These are phyloP conservation scores for Gnathonemus longibarbis DNA, from an alignment of 2,113 vertebrate species.

Conservation along the genomic window DNA sequence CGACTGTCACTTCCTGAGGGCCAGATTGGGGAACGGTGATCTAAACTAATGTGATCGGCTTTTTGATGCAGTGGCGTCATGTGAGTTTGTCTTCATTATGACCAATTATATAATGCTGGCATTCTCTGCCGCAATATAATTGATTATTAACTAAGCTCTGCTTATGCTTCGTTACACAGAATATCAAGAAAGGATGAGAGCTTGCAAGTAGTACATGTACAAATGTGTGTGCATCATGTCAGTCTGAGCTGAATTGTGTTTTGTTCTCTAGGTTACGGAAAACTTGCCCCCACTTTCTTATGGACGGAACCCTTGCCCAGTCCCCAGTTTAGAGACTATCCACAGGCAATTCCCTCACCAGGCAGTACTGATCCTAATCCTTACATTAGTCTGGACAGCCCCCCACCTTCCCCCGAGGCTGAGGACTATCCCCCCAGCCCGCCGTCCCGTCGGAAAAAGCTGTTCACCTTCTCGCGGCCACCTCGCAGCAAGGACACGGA, in stretches of 20 bases:
- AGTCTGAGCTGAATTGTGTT: constrained; percentile 2
- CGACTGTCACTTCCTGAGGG: background rate
- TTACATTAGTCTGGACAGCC: constrained; percentile 90
- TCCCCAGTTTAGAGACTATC: constrained; percentile 69
- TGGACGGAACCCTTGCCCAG: constrained; percentile 75
- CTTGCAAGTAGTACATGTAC: background rate
- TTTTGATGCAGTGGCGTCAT: background rate
- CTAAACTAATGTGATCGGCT: background rate
- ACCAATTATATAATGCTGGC: constrained; percentile 3
- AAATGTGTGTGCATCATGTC: background rate
- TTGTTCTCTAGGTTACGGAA: constrained; percentile 62
- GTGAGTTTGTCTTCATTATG: constrained; percentile 5
- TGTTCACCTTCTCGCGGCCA: constrained; percentile 86
- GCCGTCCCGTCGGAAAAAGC: constrained; percentile 70
- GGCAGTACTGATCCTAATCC: constrained; percentile 91
- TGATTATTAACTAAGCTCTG: constrained; percentile 1
- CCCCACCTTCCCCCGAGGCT: constrained; percentile 70
- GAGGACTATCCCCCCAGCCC: constrained; percentile 58
- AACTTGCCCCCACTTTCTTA: constrained; percentile 58
- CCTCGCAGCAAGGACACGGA: constrained; percentile 84
- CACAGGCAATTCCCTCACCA: constrained; percentile 63
- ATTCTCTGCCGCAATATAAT: background rate
- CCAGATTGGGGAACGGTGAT: background rate
- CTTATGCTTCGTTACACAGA: constrained; percentile 6
- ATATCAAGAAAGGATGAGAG: background rate